These are phyloP conservation scores for Lepus oiostolus DNA, from an alignment of 2,797 vertebrate species.

Conservation along the genomic window DNA sequence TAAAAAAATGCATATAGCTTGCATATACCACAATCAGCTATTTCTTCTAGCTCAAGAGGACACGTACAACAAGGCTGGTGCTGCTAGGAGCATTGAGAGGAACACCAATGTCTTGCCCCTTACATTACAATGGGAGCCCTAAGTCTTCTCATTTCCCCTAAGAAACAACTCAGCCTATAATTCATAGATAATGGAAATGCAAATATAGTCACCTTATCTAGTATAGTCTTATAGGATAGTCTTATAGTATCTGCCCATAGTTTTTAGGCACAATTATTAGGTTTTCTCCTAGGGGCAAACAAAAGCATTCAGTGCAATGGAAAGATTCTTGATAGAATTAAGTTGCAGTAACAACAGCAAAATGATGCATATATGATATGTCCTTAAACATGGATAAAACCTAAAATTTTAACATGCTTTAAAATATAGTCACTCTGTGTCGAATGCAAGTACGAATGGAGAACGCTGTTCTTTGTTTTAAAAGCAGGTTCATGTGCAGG, in stretches of 20 bases:
- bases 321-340: constrained; percentile 87
- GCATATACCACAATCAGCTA: constrained; percentile 77
- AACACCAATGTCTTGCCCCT: constrained; percentile 68
- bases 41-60: constrained; percentile 81
- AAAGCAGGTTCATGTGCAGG: constrained; percentile 74
- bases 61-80: constrained; percentile 78
- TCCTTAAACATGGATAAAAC: constrained; percentile 85
- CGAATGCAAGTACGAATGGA: constrained; percentile 79
- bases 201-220: constrained; percentile 82
- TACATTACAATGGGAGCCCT: constrained; percentile 73
- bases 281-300: constrained; percentile 88
- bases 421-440: constrained; percentile 84
- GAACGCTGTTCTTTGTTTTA: constrained; percentile 68
- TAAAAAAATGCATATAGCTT: constrained; percentile 73
- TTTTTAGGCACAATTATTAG: constrained; percentile 88
- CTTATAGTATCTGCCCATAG: constrained; percentile 86
- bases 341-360: constrained; percentile 88
- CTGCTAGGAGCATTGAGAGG: constrained; percentile 81
- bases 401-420: constrained; percentile 87
- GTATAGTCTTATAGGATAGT: constrained; percentile 84
- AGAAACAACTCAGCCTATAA: constrained; percentile 79
- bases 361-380: constrained; percentile 86
- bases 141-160: constrained; percentile 79
- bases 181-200: constrained; percentile 80
- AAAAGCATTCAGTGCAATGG: constrained; percentile 89